Evolutionary conservation across 2,113 vertebrate genomes (phyloP), one percentile per base, ranked within the genome.

Genomic region (Garra rufa): DNA sequence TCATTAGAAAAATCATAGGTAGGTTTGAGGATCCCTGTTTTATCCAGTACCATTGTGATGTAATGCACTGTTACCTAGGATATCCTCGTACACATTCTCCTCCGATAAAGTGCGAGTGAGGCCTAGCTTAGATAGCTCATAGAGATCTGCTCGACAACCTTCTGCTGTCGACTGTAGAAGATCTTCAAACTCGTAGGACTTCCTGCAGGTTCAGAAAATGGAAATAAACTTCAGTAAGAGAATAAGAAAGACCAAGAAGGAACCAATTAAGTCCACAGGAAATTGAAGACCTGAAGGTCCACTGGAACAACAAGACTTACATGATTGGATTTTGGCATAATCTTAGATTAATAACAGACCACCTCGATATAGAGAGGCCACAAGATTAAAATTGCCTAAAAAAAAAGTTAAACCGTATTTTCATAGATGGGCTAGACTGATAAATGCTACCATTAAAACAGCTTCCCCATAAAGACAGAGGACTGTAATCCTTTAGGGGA

Each of bases 41-140:
- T 69, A 67, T 30, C 9, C 19, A 21, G 19, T 63, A 11, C 21
- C 6, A 26, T 24, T 76, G 71, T 26, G 17, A 69, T 74, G 34
- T 5, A 38, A 2, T 26, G 63, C n/a, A 4, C 19, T 9, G 11
- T 94, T 96, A 99, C 98, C 98, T 88, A 97, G 92, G 81, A 99
- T 99, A 92, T 99, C 98, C 89, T 99, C 98, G 0, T 99, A 99
- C 93, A 99, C 91, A 57, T 99, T 99, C 90, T 99, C 98, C 88
- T 99, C 97, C 0, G 98, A 99, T 95, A 99, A 96, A 95, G 98
- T 98, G 96, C 97, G 96, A 87, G 97, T 95, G 59, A 98, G 95
- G 55, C 96, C 96, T 93, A 98, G 90, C 91, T 96, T 96, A 44
- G 97, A 96, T 92, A 97, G 97, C 28, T 97, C 96, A 0, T 97